phyloP scores from a whole-genome alignment of 2,888 invertebrate genomes.

The Mimas tiliae region DNA sequence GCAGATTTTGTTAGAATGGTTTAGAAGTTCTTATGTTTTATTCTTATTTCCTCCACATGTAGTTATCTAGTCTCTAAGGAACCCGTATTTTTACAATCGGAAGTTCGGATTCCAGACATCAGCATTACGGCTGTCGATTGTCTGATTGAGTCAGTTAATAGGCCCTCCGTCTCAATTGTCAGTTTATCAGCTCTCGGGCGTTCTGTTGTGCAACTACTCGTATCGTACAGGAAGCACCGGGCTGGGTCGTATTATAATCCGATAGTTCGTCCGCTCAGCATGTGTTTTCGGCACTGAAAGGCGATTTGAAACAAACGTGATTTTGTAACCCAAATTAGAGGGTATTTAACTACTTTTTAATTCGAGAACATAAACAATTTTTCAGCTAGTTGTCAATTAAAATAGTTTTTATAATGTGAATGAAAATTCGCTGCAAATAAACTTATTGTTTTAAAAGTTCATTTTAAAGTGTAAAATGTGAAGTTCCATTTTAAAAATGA shows the following conservation, averaged over 20 bases:
- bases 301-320: neutral
- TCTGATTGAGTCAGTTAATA: slow-evolving; percentile 70
- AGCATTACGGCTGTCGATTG: slow-evolving; percentile 60
- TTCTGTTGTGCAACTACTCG: slow-evolving; percentile 68
- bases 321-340: neutral
- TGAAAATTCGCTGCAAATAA: neutral
- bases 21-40: neutral
- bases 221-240: slow-evolving; percentile 73
- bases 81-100: neutral
- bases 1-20: neutral
- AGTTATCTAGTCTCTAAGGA: slow-evolving; percentile 22
- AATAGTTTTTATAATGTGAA: neutral
- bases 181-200: slow-evolving; percentile 59
- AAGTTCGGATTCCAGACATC: too few species aligned
- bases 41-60: neutral
- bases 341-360: neutral
- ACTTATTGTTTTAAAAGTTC: slow-evolving; percentile 27
- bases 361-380: too few species aligned
- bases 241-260: slow-evolving; percentile 69
- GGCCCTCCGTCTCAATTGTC: slow-evolving; percentile 67
- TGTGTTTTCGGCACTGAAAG: neutral
- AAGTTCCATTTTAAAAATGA: slow-evolving; percentile 38
- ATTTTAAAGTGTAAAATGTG: slow-evolving; percentile 32
- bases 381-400: neutral
- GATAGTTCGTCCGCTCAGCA: slow-evolving; percentile 52